These are phyloP conservation scores for Eurystomus glaucurus DNA, from an alignment of 2,797 vertebrate genomes.

Conservation along the genomic window DNA sequence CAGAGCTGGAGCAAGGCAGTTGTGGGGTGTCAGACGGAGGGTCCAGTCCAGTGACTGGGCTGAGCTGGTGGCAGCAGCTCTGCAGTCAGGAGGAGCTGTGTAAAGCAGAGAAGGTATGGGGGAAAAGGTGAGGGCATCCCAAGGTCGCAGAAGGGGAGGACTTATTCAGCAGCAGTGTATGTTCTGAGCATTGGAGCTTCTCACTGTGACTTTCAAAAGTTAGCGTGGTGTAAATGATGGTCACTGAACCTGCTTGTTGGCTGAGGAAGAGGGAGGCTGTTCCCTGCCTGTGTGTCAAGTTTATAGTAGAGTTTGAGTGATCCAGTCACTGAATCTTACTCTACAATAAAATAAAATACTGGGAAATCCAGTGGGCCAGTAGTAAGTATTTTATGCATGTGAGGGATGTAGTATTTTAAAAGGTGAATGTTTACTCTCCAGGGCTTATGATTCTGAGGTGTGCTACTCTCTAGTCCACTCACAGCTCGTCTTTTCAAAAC, in stretches of 20 bases:
- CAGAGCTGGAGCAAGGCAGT: neutral
- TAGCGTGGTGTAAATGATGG: neutral
- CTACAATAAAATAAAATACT: neutral
- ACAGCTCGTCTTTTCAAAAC: neutral
- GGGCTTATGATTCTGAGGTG: neutral
- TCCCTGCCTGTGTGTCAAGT: neutral
- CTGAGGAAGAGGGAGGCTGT: neutral
- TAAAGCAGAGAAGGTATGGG: fast-evolving
- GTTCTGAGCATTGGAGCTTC: neutral
- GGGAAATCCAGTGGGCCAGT: neutral
- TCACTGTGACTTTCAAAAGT: neutral
- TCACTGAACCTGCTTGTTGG: neutral
- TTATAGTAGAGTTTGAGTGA: neutral
- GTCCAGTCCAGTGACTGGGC: neutral
- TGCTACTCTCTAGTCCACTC: fast-evolving
- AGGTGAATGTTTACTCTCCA: neutral
- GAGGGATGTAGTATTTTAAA: too few species aligned
- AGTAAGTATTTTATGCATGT: neutral
- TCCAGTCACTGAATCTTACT: fast-evolving
- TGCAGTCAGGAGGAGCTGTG: neutral
- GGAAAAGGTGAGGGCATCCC: neutral
- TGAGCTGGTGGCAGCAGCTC: neutral
- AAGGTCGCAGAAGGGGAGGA: fast-evolving
- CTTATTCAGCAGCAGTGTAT: fast-evolving
- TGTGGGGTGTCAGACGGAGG: neutral